Percentiles rank a stretch among this genome's conserved stretches.
Evolutionary conservation across 2,113 vertebrate species (phyloP).

Genomic region (Siphamia tubifer): DNA sequence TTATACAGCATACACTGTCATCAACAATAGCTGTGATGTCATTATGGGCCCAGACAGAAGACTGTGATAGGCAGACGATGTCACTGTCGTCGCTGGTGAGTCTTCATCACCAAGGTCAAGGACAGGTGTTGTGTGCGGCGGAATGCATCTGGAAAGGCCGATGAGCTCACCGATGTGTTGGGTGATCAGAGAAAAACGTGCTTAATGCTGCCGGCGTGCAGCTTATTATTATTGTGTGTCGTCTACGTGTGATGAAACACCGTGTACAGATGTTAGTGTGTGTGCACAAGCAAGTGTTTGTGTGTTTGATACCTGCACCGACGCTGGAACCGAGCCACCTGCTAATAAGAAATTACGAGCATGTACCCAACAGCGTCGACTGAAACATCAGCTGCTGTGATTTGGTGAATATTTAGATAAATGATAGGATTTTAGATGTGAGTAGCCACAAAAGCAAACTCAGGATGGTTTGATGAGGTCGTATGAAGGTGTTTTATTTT

Average conservation of each 20-base stretch:
- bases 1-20: not conserved
- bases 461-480: constrained; percentile 27
- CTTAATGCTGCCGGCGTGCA: not conserved
- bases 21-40: constrained; percentile 8
- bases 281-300: not conserved
- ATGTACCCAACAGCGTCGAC: constrained; percentile 7
- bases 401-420: constrained; percentile 37
- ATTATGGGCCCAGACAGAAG: constrained; percentile 17
- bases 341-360: constrained; percentile 44
- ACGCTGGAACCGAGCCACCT: not conserved
- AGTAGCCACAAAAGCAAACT: not conserved
- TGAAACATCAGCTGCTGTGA: constrained; percentile 4
- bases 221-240: not conserved
- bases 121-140: constrained; percentile 34
- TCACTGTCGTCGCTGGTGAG: not conserved
- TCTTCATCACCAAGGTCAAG: constrained; percentile 49
- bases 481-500: constrained; percentile 15
- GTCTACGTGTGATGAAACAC: not conserved
- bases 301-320: not conserved
- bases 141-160: constrained; percentile 20
- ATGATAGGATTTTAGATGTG: not conserved
- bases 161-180: not conserved
- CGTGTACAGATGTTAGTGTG: not conserved
- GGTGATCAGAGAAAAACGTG: constrained; percentile 21
- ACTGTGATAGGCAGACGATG: constrained; percentile 1